These are phyloP conservation scores for Plagiodera versicolora DNA, from an alignment of 2,888 invertebrate species.

Conservation along the genomic window DNA sequence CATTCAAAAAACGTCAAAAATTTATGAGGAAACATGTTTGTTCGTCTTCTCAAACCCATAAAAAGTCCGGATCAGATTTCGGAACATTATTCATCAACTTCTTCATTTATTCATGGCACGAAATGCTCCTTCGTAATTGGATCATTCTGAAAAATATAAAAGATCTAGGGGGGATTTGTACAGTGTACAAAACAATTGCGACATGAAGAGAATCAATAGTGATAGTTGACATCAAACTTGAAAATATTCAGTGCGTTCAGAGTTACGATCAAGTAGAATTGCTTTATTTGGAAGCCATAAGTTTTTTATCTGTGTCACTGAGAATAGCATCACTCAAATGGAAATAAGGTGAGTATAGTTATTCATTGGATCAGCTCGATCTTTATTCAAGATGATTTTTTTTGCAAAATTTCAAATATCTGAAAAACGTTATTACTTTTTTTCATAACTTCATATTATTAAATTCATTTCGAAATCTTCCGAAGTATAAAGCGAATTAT, in stretches of 20 bases:
- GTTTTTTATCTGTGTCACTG: constrained; percentile 10
- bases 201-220: constrained; percentile 3
- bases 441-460: no score
- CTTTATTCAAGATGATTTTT: no score
- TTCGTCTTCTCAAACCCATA: no score
- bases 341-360: constrained; percentile 10
- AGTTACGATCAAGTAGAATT: neutral
- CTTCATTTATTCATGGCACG: neutral
- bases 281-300: constrained; percentile 10
- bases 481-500: no score
- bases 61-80: no score
- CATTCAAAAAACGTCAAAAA: no score
- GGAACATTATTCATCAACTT: no score
- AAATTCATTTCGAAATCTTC: no score
- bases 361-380: no score
- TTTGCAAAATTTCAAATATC: no score
- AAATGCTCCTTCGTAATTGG: neutral
- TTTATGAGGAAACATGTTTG: no score
- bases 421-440: no score
- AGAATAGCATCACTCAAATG: neutral
- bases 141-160: neutral
- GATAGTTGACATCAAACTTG: constrained; percentile 14
- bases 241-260: constrained; percentile 3
- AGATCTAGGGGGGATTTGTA: neutral
- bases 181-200: neutral